phyloP scores from a whole-genome alignment of 2,797 vertebrate species.

The Danio choprae region DNA sequence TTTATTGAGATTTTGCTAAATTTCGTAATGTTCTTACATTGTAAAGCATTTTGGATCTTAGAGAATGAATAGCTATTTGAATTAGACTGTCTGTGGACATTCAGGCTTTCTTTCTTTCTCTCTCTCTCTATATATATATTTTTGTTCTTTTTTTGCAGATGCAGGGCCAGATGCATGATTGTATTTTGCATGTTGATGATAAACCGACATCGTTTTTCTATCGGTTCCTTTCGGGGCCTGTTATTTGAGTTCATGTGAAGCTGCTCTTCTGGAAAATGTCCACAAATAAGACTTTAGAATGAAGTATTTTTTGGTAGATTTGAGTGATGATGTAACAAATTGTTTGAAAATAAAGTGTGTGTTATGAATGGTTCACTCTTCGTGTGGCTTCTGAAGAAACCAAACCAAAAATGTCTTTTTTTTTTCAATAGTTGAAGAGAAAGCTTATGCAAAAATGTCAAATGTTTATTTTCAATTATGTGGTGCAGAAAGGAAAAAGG shows the following conservation, averaged over 20 bases:
- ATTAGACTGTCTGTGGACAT: constrained; percentile 80
- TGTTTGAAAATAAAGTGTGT: constrained; percentile 53
- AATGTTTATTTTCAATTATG: too few species aligned
- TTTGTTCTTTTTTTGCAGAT: constrained; percentile 70
- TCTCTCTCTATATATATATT: constrained; percentile 61
- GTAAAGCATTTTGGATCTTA: constrained; percentile 90
- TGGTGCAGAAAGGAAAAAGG: too few species aligned
- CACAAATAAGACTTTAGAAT: constrained; percentile 47
- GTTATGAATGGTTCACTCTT: constrained; percentile 34
- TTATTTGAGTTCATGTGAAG: constrained; percentile 28
- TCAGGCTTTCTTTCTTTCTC: constrained; percentile 49
- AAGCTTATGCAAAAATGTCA: too few species aligned
- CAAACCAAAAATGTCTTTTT: background rate
- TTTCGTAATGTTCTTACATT: constrained; percentile 92
- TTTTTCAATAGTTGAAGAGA: too few species aligned
- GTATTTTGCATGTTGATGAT: constrained; percentile 90
- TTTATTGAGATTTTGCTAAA: constrained; percentile 93
- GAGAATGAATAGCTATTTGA: constrained; percentile 78
- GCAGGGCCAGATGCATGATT: constrained; percentile 86
- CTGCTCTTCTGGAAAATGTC: constrained; percentile 27
- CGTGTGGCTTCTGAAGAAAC: constrained; percentile 16
- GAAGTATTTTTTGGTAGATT: constrained; percentile 42
- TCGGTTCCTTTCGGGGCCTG: constrained; percentile 42
- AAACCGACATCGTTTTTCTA: constrained; percentile 59
- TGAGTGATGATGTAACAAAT: constrained; percentile 15